These are phyloP conservation scores for Clanis bilineata DNA, from an alignment of 2,888 invertebrate genomes.

Conservation along the genomic window DNA sequence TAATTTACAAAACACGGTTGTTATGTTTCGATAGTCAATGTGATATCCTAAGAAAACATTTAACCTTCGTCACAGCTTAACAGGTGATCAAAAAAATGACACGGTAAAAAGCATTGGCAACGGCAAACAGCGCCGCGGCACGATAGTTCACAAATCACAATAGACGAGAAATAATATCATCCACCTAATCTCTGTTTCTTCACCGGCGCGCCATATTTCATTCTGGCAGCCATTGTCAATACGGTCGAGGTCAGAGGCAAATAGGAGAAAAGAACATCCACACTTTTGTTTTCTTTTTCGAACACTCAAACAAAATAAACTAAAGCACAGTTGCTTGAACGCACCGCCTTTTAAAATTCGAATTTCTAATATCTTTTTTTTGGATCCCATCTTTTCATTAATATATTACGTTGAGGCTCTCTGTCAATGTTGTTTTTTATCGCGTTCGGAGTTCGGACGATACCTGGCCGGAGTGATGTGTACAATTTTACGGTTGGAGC, in stretches of 20 bases:
- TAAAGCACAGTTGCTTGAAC: slow-evolving; percentile 69
- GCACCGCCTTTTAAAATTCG: slow-evolving; percentile 75
- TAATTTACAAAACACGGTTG: slow-evolving; percentile 12
- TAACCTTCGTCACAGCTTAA: slow-evolving; percentile 63
- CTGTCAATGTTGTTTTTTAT: slow-evolving; percentile 69
- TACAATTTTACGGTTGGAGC: slow-evolving; percentile 56
- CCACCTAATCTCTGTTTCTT: slow-evolving; percentile 78
- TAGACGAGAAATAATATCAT: slow-evolving; percentile 66
- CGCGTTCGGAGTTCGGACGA: slow-evolving; percentile 46
- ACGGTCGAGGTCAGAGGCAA: slow-evolving; percentile 78
- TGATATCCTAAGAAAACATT: slow-evolving; percentile 55
- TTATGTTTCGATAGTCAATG: slow-evolving; percentile 19
- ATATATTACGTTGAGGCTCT: slow-evolving; percentile 72
- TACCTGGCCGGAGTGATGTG: slow-evolving; percentile 57
- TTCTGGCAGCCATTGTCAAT: slow-evolving; percentile 81
- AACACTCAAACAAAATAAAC: slow-evolving; percentile 77
- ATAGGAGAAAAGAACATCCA: slow-evolving; percentile 72
- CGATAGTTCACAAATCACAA: slow-evolving; percentile 53
- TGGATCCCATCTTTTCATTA: slow-evolving; percentile 76
- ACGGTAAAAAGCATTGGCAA: slow-evolving; percentile 51
- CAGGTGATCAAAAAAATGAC: slow-evolving; percentile 65
- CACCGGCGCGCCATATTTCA: slow-evolving; percentile 78
- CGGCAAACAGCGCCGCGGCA: slow-evolving; percentile 60
- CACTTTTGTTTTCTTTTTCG: slow-evolving; percentile 76
- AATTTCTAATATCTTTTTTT: slow-evolving; percentile 68